Conservation (phyloP, 1,140 invertebrate genomes). For the Manduca sexta region DNA sequence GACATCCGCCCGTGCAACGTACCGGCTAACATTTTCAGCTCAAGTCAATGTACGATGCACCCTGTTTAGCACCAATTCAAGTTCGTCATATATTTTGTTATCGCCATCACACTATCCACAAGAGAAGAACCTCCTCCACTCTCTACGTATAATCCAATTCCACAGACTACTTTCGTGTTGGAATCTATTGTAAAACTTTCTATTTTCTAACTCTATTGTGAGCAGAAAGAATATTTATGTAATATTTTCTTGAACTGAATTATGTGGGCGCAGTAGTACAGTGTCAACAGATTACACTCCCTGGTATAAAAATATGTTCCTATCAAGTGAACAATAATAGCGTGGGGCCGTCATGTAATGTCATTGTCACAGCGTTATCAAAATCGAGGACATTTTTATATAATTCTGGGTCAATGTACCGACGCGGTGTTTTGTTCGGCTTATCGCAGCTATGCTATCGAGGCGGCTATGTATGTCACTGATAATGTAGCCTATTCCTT, state of each 20-base stretch:
- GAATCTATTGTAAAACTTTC: too few relatives aligned
- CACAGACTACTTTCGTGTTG: too few relatives aligned
- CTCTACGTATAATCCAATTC: too few relatives aligned
- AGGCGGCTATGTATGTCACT: slow-evolving; percentile 63
- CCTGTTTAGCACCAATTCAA: slow-evolving; percentile 21
- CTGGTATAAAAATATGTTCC: slow-evolving; percentile 7
- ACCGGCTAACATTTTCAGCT: slow-evolving; percentile 25
- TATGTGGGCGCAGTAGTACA: too few relatives aligned
- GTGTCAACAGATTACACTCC: too few relatives aligned
- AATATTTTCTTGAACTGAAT: too few relatives aligned
- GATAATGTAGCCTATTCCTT: slow-evolving; percentile 38
- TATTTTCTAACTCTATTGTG: too few relatives aligned
- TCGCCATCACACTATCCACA: background rate
- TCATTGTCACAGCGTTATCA: slow-evolving; percentile 68
- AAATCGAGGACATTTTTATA: slow-evolving; percentile 65
- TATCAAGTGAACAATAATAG: slow-evolving; percentile 4
- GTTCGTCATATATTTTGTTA: slow-evolving; percentile 9
- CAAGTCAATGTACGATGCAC: slow-evolving; percentile 26
- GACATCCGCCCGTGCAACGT: slow-evolving; percentile 44
- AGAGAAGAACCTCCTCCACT: too few relatives aligned
- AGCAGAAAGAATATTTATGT: too few relatives aligned
- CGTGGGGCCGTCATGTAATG: slow-evolving; percentile 41
- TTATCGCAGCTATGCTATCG: slow-evolving; percentile 55
- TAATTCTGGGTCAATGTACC: slow-evolving; percentile 71
- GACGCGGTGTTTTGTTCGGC: slow-evolving; percentile 62